A percentile compares a stretch with the other conserved stretches of the same genome.
Evolutionary conservation across 2,888 invertebrate species (phyloP).

Genomic region (Drosophila neonasuta): DNA sequence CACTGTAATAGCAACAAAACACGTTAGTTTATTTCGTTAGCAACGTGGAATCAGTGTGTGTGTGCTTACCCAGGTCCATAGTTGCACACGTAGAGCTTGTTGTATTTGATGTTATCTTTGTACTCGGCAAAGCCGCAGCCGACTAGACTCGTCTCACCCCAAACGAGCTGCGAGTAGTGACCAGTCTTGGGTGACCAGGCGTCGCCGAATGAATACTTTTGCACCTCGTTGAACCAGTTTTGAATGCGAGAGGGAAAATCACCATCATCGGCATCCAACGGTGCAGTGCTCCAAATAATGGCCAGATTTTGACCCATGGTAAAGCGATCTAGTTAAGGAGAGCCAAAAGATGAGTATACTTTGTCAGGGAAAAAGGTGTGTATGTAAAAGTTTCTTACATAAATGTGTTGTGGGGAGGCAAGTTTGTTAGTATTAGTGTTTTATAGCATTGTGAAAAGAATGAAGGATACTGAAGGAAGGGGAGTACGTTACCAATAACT

Average conservation of each 20-base stretch:
- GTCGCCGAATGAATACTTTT: constrained; percentile 85
- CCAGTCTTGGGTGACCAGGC: constrained; percentile 88
- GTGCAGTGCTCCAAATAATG: constrained; percentile 89
- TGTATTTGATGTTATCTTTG: constrained; percentile 89
- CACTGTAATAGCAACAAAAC: constrained; percentile 82
- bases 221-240: constrained; percentile 92
- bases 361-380: background rate
- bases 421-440: constrained; percentile 70
- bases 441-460: constrained; percentile 43
- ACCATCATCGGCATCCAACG: constrained; percentile 84
- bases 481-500: constrained; percentile 31
- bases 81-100: constrained; percentile 92
- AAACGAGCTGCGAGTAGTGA: constrained; percentile 94
- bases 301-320: constrained; percentile 94
- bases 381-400: background rate
- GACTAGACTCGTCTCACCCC: constrained; percentile 92
- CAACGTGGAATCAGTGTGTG: background rate
- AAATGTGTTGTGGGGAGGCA: constrained; percentile 18
- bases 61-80: constrained; percentile 88
- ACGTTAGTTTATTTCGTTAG: background rate
- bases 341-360: background rate
- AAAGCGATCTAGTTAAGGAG: constrained; percentile 84
- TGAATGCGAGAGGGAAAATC: constrained; percentile 90
- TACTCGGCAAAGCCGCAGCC: constrained; percentile 95
- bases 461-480: constrained; percentile 17